Percentiles rank a stretch among this genome's conserved stretches.
phyloP scores from a whole-genome alignment of 2,113 vertebrate genomes.

The Ginglymostoma cirratum region DNA sequence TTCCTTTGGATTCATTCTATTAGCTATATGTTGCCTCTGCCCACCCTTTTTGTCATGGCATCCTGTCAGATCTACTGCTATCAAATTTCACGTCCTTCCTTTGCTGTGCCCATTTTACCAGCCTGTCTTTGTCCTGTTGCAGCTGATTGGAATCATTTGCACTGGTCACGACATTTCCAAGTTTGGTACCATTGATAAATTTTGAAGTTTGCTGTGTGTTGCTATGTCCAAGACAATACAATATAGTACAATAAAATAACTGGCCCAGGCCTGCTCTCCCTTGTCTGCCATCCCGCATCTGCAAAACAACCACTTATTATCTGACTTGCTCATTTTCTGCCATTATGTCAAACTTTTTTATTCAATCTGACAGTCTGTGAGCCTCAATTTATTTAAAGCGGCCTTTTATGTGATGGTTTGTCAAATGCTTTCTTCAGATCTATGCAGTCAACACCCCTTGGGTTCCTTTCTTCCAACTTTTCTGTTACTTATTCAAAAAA shows the following conservation, averaged over 20 bases:
- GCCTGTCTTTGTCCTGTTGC: background rate
- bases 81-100: background rate
- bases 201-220: background rate
- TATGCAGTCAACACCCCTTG: background rate
- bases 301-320: background rate
- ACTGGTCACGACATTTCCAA: background rate
- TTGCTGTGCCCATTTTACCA: background rate
- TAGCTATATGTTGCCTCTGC: background rate
- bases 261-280: too few relatives aligned
- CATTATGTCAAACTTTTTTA: background rate
- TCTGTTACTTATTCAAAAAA: background rate
- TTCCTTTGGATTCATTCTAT: background rate
- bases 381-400: background rate
- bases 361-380: background rate
- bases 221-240: background rate
- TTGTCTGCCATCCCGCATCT: background rate
- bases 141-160: background rate
- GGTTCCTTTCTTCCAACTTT: background rate
- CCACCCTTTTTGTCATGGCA: background rate
- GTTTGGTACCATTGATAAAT: background rate
- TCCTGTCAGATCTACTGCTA: background rate
- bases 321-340: background rate
- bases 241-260: background rate
- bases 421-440: background rate
- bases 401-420: background rate